Conservation (phyloP, 2,113 vertebrate species). For the Delphinus delphis region DNA sequence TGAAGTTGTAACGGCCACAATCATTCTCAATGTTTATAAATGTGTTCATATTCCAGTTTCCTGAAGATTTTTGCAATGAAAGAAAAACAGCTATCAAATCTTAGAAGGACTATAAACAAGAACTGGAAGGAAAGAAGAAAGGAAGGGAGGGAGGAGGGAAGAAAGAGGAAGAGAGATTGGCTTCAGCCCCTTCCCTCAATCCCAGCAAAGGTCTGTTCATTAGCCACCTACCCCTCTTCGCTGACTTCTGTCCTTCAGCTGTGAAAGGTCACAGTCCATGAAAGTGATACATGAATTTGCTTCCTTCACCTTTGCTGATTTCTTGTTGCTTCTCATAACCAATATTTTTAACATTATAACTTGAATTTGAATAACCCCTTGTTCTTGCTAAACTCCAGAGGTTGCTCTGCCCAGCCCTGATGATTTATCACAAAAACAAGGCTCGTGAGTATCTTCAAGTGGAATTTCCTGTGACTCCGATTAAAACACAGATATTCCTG, state of each 20-base stretch:
- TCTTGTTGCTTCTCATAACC: not conserved
- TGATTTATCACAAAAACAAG: conserved; percentile 10
- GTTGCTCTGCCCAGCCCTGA: not conserved
- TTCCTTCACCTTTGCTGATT: conserved; percentile 5
- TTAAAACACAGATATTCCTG: not conserved
- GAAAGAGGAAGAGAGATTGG: not conserved
- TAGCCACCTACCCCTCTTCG: conserved; percentile 27
- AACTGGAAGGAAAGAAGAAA: not conserved
- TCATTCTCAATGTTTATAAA: conserved; percentile 53
- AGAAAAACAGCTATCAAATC: conserved; percentile 32
- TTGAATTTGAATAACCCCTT: not conserved
- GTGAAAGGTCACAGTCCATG: conserved; percentile 56
- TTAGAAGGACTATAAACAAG: not conserved
- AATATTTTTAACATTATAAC: not conserved
- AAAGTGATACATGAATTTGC: conserved; percentile 48
- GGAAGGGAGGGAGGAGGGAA: no score
- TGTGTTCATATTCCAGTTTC: not conserved
- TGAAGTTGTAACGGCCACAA: not conserved
- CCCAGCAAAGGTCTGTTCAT: not conserved
- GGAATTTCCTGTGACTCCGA: accelerated
- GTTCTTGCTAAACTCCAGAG: not conserved
- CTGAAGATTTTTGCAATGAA: conserved; percentile 31
- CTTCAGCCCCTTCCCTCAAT: not conserved
- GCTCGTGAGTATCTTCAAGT: not conserved
- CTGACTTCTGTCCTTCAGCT: conserved; percentile 63